Conservation (phyloP, 23 tunicate species). For the Oikopleura vanhoeffeni region DNA sequence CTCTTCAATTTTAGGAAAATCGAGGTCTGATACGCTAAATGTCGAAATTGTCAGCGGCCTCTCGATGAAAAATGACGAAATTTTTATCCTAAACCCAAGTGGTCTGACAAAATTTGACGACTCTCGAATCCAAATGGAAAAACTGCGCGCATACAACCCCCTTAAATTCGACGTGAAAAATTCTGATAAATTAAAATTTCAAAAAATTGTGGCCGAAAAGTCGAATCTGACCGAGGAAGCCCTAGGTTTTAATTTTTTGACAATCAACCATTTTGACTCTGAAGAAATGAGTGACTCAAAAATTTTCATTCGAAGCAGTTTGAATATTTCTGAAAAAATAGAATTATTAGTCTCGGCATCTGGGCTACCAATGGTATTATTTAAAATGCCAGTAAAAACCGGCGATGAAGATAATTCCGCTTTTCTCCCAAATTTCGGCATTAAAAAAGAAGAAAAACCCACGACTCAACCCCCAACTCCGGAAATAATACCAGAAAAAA, state of each 20-base stretch:
- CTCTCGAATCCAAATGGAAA: background rate
- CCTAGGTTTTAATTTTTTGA: background rate
- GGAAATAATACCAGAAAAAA: background rate
- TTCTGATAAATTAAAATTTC: background rate
- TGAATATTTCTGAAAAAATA: background rate
- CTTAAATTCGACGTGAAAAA: background rate
- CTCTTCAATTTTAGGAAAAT: background rate
- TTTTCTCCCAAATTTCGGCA: background rate
- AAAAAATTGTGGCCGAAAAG: background rate
- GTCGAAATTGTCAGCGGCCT: background rate
- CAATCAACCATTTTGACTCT: background rate
- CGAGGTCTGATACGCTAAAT: background rate
- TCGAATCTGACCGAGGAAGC: background rate
- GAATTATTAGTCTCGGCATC: background rate
- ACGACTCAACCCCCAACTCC: background rate
- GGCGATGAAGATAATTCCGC: background rate
- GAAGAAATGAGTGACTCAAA: background rate
- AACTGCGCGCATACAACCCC: background rate
- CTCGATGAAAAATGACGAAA: background rate
- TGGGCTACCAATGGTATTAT: background rate
- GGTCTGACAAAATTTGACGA: background rate
- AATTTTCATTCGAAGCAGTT: background rate
- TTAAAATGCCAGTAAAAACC: background rate
- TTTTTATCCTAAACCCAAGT: background rate
- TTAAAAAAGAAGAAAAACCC: background rate